A percentile compares a stretch with the other conserved stretches of the same genome.
Evolutionary conservation across 2,113 vertebrate species (phyloP).

Genomic region (Vulpes vulpes): DNA sequence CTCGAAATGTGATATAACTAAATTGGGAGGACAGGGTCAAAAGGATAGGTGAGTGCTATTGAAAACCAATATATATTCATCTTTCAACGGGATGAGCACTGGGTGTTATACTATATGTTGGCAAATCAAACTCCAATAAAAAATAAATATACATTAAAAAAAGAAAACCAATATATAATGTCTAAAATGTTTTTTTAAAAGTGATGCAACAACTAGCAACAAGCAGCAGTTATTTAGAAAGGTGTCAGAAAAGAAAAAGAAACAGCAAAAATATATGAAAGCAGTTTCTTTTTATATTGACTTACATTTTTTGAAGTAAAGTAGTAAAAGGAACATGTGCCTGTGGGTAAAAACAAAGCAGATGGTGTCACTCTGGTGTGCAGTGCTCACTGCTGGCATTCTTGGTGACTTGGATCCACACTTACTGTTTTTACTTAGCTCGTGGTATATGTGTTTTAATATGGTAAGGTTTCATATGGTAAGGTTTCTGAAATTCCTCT

Average conservation of each 20-base stretch:
- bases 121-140: no score
- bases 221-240: conserved; percentile 17
- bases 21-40: background rate
- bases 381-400: background rate
- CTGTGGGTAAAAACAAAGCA: conserved; percentile 50
- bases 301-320: conserved; percentile 48
- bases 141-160: no score
- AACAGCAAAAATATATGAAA: background rate
- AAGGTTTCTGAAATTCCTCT: conserved; percentile 10
- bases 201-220: background rate
- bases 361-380: background rate
- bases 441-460: background rate
- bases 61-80: background rate
- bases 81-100: no score
- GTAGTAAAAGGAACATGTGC: conserved; percentile 30
- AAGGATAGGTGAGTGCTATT: background rate
- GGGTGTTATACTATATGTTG: no score
- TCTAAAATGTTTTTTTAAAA: background rate
- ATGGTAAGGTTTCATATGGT: conserved; percentile 27
- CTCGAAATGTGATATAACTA: background rate
- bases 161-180: background rate
- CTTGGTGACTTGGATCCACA: background rate
- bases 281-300: conserved; percentile 20
- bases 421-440: conserved; percentile 41
- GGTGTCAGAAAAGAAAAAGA: conserved; percentile 15